Evolutionary conservation across 2,797 vertebrate species (phyloP).

Genomic region (Poeciliopsis paucimaculata): DNA sequence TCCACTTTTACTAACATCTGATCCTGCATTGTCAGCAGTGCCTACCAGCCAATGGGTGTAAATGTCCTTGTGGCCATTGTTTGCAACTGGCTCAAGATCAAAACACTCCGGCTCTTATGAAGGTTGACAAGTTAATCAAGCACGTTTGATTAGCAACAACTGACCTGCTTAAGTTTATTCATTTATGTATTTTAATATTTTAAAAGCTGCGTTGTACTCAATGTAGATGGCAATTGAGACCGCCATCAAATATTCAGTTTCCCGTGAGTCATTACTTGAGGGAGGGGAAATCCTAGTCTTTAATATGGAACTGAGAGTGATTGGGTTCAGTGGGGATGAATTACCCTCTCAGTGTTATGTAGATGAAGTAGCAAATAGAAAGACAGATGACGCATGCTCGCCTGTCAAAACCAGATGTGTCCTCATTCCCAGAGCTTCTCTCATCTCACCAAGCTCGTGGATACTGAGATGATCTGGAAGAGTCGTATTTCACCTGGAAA

Average conservation of each 20-base stretch:
- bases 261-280: conserved; percentile 43
- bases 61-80: not conserved
- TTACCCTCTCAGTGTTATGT: conserved; percentile 39
- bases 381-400: conserved; percentile 21
- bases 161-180: not conserved
- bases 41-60: not conserved
- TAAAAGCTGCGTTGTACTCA: not conserved
- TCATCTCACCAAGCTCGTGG: conserved; percentile 36
- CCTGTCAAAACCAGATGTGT: conserved; percentile 62
- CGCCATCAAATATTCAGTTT: conserved; percentile 41
- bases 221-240: not conserved
- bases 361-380: conserved; percentile 52
- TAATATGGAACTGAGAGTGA: conserved; percentile 42
- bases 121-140: not conserved
- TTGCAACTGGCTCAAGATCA: not conserved
- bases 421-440: conserved; percentile 48
- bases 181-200: not conserved
- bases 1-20: not conserved
- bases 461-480: not conserved
- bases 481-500: not conserved
- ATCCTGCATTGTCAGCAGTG: not conserved
- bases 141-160: not conserved
- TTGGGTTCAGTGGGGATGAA: conserved; percentile 51
- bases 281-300: conserved; percentile 28
- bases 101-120: not conserved